Percentiles rank a stretch among this genome's conserved stretches.
Evolutionary conservation across 2,888 invertebrate genomes (phyloP).

Genomic region (Epistrophe grossulariae): DNA sequence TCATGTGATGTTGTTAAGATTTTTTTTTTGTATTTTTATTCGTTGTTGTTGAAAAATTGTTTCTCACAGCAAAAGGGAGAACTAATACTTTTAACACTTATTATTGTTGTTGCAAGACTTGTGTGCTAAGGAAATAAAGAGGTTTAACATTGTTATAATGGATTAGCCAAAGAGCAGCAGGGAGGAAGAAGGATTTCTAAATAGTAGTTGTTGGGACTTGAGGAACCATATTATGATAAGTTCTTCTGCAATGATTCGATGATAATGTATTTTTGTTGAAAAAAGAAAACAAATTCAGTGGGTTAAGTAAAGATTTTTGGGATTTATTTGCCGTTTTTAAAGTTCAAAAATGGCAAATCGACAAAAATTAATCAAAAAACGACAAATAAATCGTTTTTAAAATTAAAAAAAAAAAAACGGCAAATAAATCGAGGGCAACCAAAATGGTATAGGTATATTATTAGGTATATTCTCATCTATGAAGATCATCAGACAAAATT

Average conservation of each 20-base stretch:
- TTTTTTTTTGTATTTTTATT: constrained; percentile 1
- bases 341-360: too few species aligned
- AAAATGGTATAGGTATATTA: neutral
- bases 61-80: neutral
- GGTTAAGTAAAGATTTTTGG: neutral
- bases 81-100: constrained; percentile 19
- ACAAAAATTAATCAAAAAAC: too few species aligned
- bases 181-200: neutral
- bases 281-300: neutral
- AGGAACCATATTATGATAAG: neutral
- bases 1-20: neutral
- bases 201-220: neutral
- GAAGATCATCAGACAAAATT: constrained; percentile 15
- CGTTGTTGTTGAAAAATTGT: neutral
- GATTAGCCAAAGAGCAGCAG: constrained; percentile 2
- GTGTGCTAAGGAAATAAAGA: constrained; percentile 14
- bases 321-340: neutral
- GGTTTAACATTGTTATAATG: constrained; percentile 24
- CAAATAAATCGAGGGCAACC: neutral
- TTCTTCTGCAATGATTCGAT: neutral
- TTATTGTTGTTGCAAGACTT: constrained; percentile 4
- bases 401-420: too few species aligned
- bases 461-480: constrained; percentile 2
- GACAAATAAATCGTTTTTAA: too few species aligned
- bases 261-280: neutral